phyloP scores from a whole-genome alignment of 2,888 invertebrate species.

The Camptogramma bilineatum region DNA sequence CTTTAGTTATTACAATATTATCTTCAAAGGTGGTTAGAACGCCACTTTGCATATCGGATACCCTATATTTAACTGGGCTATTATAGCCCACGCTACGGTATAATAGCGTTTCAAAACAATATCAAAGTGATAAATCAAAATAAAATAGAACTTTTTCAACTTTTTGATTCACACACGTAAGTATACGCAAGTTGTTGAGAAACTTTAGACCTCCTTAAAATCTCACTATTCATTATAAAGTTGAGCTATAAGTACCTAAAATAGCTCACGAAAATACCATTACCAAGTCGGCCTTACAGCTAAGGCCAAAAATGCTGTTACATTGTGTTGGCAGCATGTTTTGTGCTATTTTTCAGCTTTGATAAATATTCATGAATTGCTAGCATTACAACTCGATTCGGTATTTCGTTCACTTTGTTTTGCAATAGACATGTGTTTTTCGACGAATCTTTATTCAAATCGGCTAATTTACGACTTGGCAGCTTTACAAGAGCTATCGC shows the following conservation, averaged over 20 bases:
- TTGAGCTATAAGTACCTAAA: neutral
- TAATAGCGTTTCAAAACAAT: no score
- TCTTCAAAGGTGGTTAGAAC: no score
- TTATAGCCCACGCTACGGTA: no score
- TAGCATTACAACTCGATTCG: conserved; percentile 34
- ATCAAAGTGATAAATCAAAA: no score
- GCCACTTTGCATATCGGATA: no score
- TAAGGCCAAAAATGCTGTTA: conserved; percentile 4
- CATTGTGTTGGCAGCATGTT: conserved; percentile 34
- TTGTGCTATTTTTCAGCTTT: conserved; percentile 35
- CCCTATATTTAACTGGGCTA: no score
- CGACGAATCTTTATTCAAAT: conserved; percentile 30
- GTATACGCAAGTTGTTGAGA: no score
- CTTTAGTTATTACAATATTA: no score
- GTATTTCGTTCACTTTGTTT: conserved; percentile 36
- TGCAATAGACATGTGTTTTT: conserved; percentile 32
- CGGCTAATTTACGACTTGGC: conserved; percentile 25
- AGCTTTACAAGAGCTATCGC: conserved; percentile 18
- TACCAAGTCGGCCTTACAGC: neutral
- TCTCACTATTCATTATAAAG: neutral
- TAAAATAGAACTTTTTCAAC: no score
- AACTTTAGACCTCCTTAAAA: no score
- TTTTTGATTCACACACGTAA: no score
- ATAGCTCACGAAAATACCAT: neutral
- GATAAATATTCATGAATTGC: conserved; percentile 41